Conservation (phyloP, 2,888 invertebrate species). For the Hypena proboscidalis region DNA sequence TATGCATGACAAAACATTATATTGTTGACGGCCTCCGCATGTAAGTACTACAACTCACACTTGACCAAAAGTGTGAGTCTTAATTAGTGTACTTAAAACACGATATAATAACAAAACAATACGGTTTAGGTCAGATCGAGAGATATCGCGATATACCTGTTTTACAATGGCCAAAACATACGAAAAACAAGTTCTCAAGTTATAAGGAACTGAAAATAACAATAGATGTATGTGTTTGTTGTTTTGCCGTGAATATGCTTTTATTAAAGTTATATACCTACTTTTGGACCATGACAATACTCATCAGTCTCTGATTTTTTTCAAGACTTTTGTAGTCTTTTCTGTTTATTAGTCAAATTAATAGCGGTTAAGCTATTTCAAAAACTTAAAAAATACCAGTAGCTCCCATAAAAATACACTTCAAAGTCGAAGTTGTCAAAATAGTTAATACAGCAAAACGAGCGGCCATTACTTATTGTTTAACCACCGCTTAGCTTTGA, state of each 20-base stretch:
- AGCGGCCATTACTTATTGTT: slow-evolving; percentile 29
- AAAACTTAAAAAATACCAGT: no score
- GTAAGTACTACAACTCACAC: neutral
- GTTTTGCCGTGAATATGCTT: slow-evolving; percentile 28
- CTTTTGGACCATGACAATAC: slow-evolving; percentile 3
- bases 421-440: slow-evolving; percentile 18
- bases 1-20: no score
- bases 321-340: no score
- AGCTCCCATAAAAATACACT: no score
- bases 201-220: slow-evolving; percentile 27
- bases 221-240: slow-evolving; percentile 21
- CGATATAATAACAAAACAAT: slow-evolving; percentile 21
- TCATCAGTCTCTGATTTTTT: no score
- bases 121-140: slow-evolving; percentile 25
- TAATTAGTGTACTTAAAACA: slow-evolving; percentile 14
- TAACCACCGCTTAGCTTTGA: slow-evolving; percentile 32
- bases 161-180: slow-evolving; percentile 27
- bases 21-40: neutral
- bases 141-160: slow-evolving; percentile 16
- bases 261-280: slow-evolving; percentile 24
- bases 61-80: neutral
- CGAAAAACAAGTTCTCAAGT: slow-evolving; percentile 28
- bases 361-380: no score
- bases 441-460: slow-evolving; percentile 15
- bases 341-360: no score